These are phyloP conservation scores for Drosophila nigromelanica DNA, from an alignment of 1,140 invertebrate genomes.

Conservation along the genomic window DNA sequence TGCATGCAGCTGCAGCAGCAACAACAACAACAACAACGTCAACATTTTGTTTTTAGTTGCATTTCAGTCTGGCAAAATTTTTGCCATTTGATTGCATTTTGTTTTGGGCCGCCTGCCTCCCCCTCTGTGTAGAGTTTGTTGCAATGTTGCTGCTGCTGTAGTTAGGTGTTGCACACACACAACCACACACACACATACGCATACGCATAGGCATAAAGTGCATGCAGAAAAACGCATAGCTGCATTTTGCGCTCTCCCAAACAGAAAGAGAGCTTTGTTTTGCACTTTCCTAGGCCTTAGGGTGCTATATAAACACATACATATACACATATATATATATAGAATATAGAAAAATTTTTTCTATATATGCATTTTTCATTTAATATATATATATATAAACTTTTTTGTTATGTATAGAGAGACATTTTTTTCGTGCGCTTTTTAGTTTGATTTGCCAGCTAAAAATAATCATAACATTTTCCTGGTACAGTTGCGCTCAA, in stretches of 20 bases:
- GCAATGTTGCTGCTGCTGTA: conserved; percentile 67
- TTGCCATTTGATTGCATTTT: conserved; percentile 81
- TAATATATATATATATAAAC: conserved; percentile 41
- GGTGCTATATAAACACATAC: conserved; percentile 19
- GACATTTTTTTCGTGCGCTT: conserved; percentile 45
- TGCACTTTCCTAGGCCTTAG: background rate
- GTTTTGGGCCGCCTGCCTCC: conserved; percentile 39
- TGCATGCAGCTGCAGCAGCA: conserved; percentile 41
- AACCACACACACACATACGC: conserved; percentile 13
- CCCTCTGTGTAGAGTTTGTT: conserved; percentile 72
- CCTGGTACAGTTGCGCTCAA: conserved; percentile 70
- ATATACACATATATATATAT: conserved; percentile 20
- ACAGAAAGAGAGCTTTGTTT: conserved; percentile 29
- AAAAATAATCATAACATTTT: conserved; percentile 73
- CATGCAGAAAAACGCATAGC: conserved; percentile 71
- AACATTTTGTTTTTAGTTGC: conserved; percentile 54
- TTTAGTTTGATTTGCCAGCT: conserved; percentile 76
- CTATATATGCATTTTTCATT: conserved; percentile 12
- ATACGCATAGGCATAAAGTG: conserved; percentile 16
- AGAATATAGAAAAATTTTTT: conserved; percentile 45
- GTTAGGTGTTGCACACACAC: conserved; percentile 63
- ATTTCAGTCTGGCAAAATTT: conserved; percentile 76
- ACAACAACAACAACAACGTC: conserved; percentile 33
- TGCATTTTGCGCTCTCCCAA: conserved; percentile 50
- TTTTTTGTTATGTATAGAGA: conserved; percentile 25